Conservation (phyloP, 2,888 invertebrate genomes). For the Brachylomia viminalis region DNA sequence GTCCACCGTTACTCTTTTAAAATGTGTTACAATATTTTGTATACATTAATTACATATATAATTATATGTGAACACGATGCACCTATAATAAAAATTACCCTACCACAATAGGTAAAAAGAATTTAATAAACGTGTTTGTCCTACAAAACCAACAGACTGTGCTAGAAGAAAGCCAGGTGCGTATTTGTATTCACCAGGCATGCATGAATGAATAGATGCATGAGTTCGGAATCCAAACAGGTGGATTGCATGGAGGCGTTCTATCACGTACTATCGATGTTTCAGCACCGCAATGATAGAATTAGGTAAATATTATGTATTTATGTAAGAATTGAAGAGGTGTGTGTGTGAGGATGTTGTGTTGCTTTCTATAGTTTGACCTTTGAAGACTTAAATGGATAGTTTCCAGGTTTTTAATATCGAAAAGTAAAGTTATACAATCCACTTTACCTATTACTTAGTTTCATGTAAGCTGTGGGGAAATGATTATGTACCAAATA, state of each 20-base stretch:
- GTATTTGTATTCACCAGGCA: slow-evolving; percentile 44
- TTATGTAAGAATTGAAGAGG: slow-evolving; percentile 21
- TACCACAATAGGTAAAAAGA: too few relatives aligned
- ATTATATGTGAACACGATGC: too few relatives aligned
- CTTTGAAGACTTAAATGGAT: neutral
- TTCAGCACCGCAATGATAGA: slow-evolving; percentile 17
- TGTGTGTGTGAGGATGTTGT: neutral
- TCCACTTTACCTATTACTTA: neutral
- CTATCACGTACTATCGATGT: slow-evolving; percentile 19
- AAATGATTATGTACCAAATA: neutral
- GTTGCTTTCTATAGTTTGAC: neutral
- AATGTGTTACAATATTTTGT: too few relatives aligned
- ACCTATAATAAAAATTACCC: too few relatives aligned
- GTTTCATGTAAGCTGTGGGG: neutral
- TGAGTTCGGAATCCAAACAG: slow-evolving; percentile 34
- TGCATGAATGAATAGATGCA: slow-evolving; percentile 49
- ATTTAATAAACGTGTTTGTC: too few relatives aligned
- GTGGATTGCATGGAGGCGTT: slow-evolving; percentile 23
- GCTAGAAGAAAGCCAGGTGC: neutral
- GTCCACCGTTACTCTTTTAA: too few relatives aligned
- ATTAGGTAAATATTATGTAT: slow-evolving; percentile 51
- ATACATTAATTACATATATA: too few relatives aligned
- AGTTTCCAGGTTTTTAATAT: neutral
- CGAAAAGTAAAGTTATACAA: neutral
- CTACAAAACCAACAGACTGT: neutral